Conservation (phyloP, 1,140 invertebrate genomes). For the Zaprionus tsacasi region DNA sequence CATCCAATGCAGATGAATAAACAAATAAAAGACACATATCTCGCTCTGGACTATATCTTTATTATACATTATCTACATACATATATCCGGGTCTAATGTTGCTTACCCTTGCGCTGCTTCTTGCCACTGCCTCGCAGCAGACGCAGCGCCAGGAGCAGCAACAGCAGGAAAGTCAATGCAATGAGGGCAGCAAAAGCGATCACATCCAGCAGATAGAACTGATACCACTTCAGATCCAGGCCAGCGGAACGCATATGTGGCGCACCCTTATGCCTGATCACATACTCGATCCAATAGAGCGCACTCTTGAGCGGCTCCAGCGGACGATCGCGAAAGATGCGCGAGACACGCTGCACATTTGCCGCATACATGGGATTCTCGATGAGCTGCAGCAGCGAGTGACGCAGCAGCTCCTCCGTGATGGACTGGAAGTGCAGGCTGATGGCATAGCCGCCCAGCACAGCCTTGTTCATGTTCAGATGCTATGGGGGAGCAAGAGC, state of each 20-base stretch:
- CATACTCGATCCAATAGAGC: constrained; percentile 88
- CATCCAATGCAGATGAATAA: too few species aligned
- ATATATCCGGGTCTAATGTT: constrained; percentile 11
- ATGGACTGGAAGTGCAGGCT: constrained; percentile 75
- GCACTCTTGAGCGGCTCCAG: constrained; percentile 85
- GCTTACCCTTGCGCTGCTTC: constrained; percentile 35
- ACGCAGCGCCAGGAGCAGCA: constrained; percentile 28
- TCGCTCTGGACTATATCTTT: too few species aligned
- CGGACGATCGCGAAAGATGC: constrained; percentile 86
- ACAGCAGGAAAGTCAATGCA: background rate
- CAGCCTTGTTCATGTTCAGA: constrained; percentile 77
- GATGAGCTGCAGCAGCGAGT: constrained; percentile 84
- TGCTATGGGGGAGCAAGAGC: constrained; percentile 51
- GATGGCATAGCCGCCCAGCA: constrained; percentile 71
- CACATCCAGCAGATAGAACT: constrained; percentile 87
- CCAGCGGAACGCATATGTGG: constrained; percentile 86
- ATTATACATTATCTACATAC: too few species aligned
- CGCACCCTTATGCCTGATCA: constrained; percentile 86
- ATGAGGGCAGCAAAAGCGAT: constrained; percentile 42
- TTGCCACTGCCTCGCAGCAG: constrained; percentile 30
- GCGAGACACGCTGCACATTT: constrained; percentile 83
- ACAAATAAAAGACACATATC: too few species aligned
- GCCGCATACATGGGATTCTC: constrained; percentile 83
- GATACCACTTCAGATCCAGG: constrained; percentile 85
- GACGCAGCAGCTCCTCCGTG: constrained; percentile 75